A percentile compares a stretch with the other conserved stretches of the same genome.
Conservation (phyloP, 2,888 invertebrate genomes). For the Nomada fucata region DNA sequence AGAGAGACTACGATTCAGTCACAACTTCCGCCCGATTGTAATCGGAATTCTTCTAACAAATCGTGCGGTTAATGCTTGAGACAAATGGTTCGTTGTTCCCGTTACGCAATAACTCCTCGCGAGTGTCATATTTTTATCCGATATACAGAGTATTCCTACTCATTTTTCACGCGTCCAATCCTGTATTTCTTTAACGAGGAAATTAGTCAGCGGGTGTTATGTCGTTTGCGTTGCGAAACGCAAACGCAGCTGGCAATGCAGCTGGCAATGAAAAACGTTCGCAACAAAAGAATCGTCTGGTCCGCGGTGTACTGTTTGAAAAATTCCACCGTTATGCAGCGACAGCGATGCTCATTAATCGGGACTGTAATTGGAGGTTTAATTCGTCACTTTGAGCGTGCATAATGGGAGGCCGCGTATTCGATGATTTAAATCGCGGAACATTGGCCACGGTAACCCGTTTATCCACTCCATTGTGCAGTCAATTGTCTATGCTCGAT, state of each 20-base stretch:
- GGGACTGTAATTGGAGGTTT: constrained; percentile 46
- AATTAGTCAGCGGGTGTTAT: constrained; percentile 31
- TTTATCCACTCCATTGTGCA: constrained; percentile 26
- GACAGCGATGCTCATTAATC: constrained; percentile 45
- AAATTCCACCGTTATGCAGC: constrained; percentile 34
- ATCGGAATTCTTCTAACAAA: constrained; percentile 6
- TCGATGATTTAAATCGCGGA: constrained; percentile 39
- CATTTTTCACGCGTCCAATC: not conserved
- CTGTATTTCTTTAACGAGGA: constrained; percentile 18
- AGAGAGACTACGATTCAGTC: too few species aligned
- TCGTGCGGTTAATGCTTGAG: constrained; percentile 24
- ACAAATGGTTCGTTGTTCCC: not conserved
- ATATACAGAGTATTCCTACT: not conserved
- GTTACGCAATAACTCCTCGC: not conserved
- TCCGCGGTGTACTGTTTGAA: constrained; percentile 28
- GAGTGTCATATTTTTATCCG: too few species aligned
- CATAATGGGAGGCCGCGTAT: constrained; percentile 34
- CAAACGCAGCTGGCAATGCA: not conserved
- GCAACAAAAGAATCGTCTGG: constrained; percentile 10
- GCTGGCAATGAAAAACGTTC: not conserved
- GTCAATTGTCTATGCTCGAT: constrained; percentile 25
- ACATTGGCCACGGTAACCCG: constrained; percentile 24
- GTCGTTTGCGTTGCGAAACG: not conserved
- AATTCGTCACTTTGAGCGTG: constrained; percentile 49
- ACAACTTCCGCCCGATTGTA: not conserved